These are phyloP conservation scores for Plagodis dolabraria DNA, from an alignment of 2,888 invertebrate species.

Conservation along the genomic window DNA sequence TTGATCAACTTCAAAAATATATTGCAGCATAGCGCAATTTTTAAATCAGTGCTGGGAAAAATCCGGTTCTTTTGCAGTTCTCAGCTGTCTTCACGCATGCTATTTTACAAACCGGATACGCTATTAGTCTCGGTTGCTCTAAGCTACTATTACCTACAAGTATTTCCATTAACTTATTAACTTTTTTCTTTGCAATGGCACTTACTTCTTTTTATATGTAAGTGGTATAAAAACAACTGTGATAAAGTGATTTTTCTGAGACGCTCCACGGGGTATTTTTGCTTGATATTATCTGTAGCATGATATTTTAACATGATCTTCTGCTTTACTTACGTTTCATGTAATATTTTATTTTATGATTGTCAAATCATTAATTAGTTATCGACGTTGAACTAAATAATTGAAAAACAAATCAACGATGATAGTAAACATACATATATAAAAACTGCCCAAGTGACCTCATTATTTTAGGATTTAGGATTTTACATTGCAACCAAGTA, in stretches of 20 bases:
- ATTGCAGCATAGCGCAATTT: not conserved
- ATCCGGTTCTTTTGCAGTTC: constrained; percentile 3
- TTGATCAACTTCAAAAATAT: too few relatives aligned
- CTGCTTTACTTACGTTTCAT: too few relatives aligned
- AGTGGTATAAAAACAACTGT: constrained; percentile 3
- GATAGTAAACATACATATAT: too few relatives aligned
- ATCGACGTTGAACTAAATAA: too few relatives aligned
- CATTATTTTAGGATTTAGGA: too few relatives aligned
- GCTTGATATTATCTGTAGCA: constrained; percentile 3
- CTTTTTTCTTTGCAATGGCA: constrained; percentile 7
- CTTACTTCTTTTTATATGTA: constrained; percentile 9
- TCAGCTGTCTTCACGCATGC: constrained; percentile 1
- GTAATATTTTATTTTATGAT: too few relatives aligned
- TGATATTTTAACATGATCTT: too few relatives aligned
- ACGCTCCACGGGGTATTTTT: constrained; percentile 1
- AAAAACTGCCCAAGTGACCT: too few relatives aligned
- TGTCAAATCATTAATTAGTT: too few relatives aligned
- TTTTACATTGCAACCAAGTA: too few relatives aligned
- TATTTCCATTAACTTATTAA: constrained; percentile 18
- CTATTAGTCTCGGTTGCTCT: constrained; percentile 5
- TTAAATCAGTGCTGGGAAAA: constrained; percentile 4
- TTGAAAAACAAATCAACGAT: too few relatives aligned
- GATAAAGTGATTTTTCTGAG: constrained; percentile 7
- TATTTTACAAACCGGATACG: constrained; percentile 13
- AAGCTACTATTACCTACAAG: constrained; percentile 13